Evolutionary conservation across 2,113 vertebrate species (phyloP).

Genomic region (Cyphomyrus discorhynchus): DNA sequence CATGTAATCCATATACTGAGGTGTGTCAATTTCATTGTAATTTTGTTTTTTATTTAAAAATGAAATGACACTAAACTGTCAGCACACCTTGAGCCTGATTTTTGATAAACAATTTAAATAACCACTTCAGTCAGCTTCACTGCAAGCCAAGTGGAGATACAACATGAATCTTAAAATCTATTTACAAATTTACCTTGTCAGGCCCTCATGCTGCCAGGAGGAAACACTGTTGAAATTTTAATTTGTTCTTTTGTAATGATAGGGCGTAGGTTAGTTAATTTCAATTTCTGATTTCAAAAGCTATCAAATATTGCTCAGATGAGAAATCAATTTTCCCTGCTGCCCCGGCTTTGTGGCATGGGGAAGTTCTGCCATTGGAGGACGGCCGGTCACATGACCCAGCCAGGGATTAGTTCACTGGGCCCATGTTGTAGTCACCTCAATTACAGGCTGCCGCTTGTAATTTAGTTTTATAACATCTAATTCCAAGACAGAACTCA

Average conservation of each 20-base stretch:
- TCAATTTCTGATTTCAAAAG: conserved; percentile 99
- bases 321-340: conserved; percentile 99
- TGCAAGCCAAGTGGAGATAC: conserved; percentile 32
- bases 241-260: conserved; percentile 98
- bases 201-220: conserved; percentile 71
- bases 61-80: conserved; percentile 20
- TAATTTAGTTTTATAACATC: conserved; percentile 99
- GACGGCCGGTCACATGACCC: conserved; percentile 71
- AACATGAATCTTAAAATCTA: conserved; percentile 72
- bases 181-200: conserved; percentile 87
- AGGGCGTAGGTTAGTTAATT: conserved; percentile 99
- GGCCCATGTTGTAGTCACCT: conserved; percentile 90
- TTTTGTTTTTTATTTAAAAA: conserved; percentile 15
- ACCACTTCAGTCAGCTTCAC: conserved; percentile 52
- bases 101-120: conserved; percentile 70
- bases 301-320: conserved; percentile 99
- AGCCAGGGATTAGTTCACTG: conserved; percentile 94
- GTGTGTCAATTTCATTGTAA: conserved; percentile 4
- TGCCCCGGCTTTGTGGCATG: conserved; percentile 88
- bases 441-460: conserved; percentile 99
- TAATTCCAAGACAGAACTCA: conserved; percentile 99
- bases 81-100: conserved; percentile 53
- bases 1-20: neutral
- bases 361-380: conserved; percentile 72
- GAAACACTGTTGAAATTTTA: conserved; percentile 85